These are phyloP conservation scores for Cephus pulcher DNA, from an alignment of 2,888 invertebrate species.

Conservation along the genomic window DNA sequence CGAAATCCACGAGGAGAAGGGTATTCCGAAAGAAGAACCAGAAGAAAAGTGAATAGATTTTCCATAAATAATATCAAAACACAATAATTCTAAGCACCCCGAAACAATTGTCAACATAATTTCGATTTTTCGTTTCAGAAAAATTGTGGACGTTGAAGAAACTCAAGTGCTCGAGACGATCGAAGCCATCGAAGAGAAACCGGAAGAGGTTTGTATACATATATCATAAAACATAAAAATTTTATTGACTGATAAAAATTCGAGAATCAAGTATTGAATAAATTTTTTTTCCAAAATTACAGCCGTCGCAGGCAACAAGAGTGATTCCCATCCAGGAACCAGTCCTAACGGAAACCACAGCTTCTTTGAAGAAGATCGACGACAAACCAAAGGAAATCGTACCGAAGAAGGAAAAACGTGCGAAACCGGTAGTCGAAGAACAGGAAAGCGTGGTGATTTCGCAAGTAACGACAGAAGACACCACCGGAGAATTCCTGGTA, in stretches of 20 bases:
- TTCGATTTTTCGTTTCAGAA: slow-evolving; percentile 49
- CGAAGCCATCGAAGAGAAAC: slow-evolving; percentile 69
- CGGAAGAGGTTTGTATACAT: slow-evolving; percentile 36
- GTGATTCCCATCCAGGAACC: slow-evolving; percentile 72
- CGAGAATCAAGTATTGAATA: background rate
- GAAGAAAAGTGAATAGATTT: slow-evolving; percentile 54
- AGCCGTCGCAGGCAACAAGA: slow-evolving; percentile 67
- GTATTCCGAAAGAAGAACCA: slow-evolving; percentile 47
- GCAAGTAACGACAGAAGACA: slow-evolving; percentile 55
- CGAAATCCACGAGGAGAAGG: slow-evolving; percentile 46
- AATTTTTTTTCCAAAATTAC: slow-evolving; percentile 15
- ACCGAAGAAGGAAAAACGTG: slow-evolving; percentile 66
- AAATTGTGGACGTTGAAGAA: slow-evolving; percentile 69
- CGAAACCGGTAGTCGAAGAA: slow-evolving; percentile 69
- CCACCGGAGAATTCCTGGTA: slow-evolving; percentile 47
- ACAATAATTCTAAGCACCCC: background rate
- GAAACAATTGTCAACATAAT: slow-evolving; percentile 6
- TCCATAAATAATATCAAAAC: background rate
- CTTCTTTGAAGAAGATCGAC: slow-evolving; percentile 74
- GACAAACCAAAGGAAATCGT: slow-evolving; percentile 66
- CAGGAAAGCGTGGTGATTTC: slow-evolving; percentile 58
- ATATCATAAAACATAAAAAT: background rate
- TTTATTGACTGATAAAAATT: background rate
- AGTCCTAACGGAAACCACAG: slow-evolving; percentile 72
- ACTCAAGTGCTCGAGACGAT: slow-evolving; percentile 72